phyloP scores from a whole-genome alignment of 2,888 invertebrate genomes.

The Morpho deidamia region DNA sequence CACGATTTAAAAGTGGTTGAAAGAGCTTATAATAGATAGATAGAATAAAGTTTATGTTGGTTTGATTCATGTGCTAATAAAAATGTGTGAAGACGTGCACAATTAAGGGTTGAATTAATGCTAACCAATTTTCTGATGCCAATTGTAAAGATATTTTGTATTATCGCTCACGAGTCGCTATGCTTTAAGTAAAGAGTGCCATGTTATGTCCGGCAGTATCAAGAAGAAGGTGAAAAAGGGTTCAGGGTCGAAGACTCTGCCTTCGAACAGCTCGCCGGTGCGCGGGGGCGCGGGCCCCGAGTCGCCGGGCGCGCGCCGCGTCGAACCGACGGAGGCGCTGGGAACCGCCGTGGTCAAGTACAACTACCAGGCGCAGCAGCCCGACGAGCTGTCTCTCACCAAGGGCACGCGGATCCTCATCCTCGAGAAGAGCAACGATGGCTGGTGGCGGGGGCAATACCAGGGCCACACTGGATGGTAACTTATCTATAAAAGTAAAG shows the following conservation, averaged over 20 bases:
- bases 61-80: too few relatives aligned
- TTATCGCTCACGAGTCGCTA: too few relatives aligned
- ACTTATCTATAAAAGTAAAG: too few relatives aligned
- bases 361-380: constrained; percentile 94
- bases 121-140: too few relatives aligned
- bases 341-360: constrained; percentile 96
- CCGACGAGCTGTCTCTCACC: constrained; percentile 95
- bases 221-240: constrained; percentile 92
- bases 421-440: constrained; percentile 98
- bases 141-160: too few relatives aligned
- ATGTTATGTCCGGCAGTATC: constrained; percentile 73
- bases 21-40: too few relatives aligned
- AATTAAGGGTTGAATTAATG: too few relatives aligned
- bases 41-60: too few relatives aligned
- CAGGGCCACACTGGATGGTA: constrained; percentile 78
- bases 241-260: constrained; percentile 91
- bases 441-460: constrained; percentile 98
- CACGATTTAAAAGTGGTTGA: too few relatives aligned
- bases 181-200: too few relatives aligned
- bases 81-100: too few relatives aligned
- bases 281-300: constrained; percentile 79
- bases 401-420: constrained; percentile 97
- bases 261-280: constrained; percentile 90
- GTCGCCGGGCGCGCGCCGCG: constrained; percentile 59
- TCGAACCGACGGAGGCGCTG: constrained; percentile 92